Evolutionary conservation across 2,797 vertebrate species (phyloP).

Genomic region (Danionella dracula): DNA sequence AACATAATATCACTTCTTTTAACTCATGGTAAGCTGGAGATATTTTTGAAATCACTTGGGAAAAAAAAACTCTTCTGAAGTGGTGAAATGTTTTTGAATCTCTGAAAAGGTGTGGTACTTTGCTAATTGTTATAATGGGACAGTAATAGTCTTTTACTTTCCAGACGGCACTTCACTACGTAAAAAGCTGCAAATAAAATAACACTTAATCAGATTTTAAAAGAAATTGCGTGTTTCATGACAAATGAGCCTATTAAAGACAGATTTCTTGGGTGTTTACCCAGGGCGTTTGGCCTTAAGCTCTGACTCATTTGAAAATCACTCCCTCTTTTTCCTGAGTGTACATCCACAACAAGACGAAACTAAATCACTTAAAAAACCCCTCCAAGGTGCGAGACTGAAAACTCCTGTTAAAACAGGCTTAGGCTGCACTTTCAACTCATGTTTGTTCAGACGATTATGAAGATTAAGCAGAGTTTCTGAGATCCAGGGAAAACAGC

Average conservation of each 20-base stretch:
- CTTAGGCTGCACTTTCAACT: slow-evolving; percentile 53
- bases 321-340: slow-evolving; percentile 20
- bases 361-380: slow-evolving; percentile 1
- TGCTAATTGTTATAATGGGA: too few species aligned
- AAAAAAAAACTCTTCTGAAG: too few species aligned
- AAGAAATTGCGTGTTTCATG: slow-evolving; percentile 51
- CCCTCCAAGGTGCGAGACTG: not conserved
- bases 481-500: slow-evolving; percentile 62
- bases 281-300: slow-evolving; percentile 33
- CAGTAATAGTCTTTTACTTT: too few species aligned
- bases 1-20: too few species aligned
- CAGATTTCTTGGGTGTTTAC: slow-evolving; percentile 36
- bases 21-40: too few species aligned
- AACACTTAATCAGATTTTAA: slow-evolving; percentile 46
- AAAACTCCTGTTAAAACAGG: slow-evolving; percentile 47
- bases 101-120: too few species aligned
- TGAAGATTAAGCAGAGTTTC: slow-evolving; percentile 60
- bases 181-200: slow-evolving; percentile 39
- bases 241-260: slow-evolving; percentile 45
- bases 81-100: too few species aligned
- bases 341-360: not conserved
- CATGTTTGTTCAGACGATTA: slow-evolving; percentile 64
- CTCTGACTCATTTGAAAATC: slow-evolving; percentile 41
- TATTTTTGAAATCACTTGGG: too few species aligned
- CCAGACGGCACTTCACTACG: slow-evolving; percentile 46